phyloP scores from a whole-genome alignment of 2,113 vertebrate genomes.

The Haemorhous mexicanus region DNA sequence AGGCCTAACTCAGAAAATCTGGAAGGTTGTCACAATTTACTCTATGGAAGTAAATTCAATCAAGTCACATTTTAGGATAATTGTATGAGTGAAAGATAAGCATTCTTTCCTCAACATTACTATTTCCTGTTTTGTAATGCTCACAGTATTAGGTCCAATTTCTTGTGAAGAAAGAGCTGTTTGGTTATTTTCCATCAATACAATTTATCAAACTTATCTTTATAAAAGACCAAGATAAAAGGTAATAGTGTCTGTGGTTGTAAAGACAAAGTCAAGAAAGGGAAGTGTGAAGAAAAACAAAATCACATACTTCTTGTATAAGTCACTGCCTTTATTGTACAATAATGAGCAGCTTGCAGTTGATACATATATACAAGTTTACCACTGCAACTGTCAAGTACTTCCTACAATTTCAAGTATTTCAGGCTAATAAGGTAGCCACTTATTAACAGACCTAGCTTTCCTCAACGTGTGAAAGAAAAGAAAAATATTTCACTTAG shows the following conservation, averaged over 20 bases:
- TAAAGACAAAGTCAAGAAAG: not conserved
- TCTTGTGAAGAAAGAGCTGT: not conserved
- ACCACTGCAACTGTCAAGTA: not conserved
- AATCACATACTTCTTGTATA: not conserved
- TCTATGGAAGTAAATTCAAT: not conserved
- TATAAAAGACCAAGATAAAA: not conserved
- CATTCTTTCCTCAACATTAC: not conserved
- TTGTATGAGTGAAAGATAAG: not conserved
- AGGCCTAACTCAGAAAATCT: not conserved
- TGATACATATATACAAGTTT: fast-evolving
- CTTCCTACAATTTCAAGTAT: not conserved
- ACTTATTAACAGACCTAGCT: not conserved
- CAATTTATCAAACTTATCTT: not conserved
- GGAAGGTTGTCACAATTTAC: not conserved
- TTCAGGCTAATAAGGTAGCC: not conserved
- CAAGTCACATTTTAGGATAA: not conserved
- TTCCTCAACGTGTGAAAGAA: not conserved
- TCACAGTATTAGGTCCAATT: not conserved
- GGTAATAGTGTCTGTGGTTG: not conserved
- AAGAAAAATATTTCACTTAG: not conserved
- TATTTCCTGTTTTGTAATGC: not conserved
- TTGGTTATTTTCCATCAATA: not conserved
- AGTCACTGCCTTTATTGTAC: not conserved
- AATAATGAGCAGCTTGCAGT: not conserved
- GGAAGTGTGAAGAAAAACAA: not conserved